These are phyloP conservation scores for Halichoerus grypus DNA, from an alignment of 2,113 vertebrate species.

Conservation along the genomic window DNA sequence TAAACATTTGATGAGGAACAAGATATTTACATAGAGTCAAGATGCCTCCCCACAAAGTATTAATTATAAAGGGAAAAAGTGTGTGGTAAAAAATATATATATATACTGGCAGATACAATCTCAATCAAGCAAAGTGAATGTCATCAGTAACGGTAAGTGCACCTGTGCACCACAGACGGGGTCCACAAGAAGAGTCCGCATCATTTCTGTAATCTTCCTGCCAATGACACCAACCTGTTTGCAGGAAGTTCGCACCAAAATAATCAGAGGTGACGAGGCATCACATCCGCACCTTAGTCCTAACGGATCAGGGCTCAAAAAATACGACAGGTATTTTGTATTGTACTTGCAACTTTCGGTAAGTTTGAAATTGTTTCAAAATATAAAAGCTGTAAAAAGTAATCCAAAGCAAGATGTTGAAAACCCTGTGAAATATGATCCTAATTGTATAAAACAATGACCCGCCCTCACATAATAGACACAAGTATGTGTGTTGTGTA, in stretches of 20 bases:
- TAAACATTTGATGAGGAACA: not conserved
- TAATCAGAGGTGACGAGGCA: fast-evolving
- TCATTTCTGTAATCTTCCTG: not conserved
- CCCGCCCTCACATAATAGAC: too few species aligned
- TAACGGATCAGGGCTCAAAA: not conserved
- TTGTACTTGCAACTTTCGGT: not conserved
- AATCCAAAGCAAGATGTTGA: not conserved
- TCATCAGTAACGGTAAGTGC: fast-evolving
- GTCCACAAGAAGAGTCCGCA: fast-evolving
- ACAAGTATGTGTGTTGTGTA: fast-evolving
- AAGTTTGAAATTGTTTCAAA: not conserved
- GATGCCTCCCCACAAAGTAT: not conserved
- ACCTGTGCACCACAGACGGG: fast-evolving
- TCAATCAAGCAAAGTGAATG: too few species aligned
- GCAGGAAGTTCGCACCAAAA: not conserved
- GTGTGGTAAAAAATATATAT: not conserved
- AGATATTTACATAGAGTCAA: not conserved
- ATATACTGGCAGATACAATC: not conserved
- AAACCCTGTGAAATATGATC: not conserved
- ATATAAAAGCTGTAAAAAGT: not conserved
- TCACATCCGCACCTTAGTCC: fast-evolving
- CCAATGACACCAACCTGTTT: not conserved
- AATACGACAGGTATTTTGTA: not conserved
- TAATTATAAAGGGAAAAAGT: not conserved
- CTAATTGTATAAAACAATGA: not conserved